Percentiles rank a stretch among this genome's conserved stretches.
phyloP scores from a whole-genome alignment of 2,888 invertebrate species.

The Epicampocera succincta region DNA sequence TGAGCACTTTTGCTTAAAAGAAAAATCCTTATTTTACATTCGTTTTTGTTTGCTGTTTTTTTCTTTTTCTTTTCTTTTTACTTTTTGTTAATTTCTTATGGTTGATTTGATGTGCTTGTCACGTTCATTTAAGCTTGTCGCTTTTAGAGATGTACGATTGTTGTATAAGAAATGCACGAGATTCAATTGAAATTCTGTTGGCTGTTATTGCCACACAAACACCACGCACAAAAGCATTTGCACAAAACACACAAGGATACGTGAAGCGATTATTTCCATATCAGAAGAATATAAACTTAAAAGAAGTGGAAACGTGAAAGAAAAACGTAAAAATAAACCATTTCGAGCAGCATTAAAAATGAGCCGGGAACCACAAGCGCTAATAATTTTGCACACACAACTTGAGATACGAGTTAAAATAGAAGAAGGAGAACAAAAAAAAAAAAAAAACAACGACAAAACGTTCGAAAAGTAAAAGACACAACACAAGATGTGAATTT shows the following conservation, averaged over 20 bases:
- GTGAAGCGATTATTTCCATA: slow-evolving; percentile 65
- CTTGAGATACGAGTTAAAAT: slow-evolving; percentile 40
- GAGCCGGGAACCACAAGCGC: slow-evolving; percentile 68
- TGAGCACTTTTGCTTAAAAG: slow-evolving; percentile 10
- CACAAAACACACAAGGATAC: neutral
- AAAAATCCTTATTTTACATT: slow-evolving; percentile 52
- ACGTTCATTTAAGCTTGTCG: slow-evolving; percentile 70
- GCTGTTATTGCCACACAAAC: slow-evolving; percentile 36
- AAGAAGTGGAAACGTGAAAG: slow-evolving; percentile 10
- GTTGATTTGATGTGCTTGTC: slow-evolving; percentile 71
- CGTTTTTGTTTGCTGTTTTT: slow-evolving; percentile 36
- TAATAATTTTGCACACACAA: slow-evolving; percentile 70
- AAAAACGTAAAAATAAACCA: slow-evolving; percentile 25
- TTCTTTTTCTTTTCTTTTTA: slow-evolving; percentile 3
- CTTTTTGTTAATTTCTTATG: slow-evolving; percentile 44
- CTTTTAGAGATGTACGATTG: slow-evolving; percentile 68
- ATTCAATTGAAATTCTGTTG: slow-evolving; percentile 67
- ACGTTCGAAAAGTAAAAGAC: slow-evolving; percentile 19
- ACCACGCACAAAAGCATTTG: neutral
- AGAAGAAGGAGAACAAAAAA: neutral
- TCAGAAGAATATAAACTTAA: slow-evolving; percentile 61
- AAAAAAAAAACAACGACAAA: slow-evolving; percentile 1
- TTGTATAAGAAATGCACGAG: slow-evolving; percentile 49
- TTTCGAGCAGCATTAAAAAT: slow-evolving; percentile 42
- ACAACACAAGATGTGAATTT: slow-evolving; percentile 65